phyloP scores from a whole-genome alignment of 2,113 vertebrate species.

The Peromyscus californicus region DNA sequence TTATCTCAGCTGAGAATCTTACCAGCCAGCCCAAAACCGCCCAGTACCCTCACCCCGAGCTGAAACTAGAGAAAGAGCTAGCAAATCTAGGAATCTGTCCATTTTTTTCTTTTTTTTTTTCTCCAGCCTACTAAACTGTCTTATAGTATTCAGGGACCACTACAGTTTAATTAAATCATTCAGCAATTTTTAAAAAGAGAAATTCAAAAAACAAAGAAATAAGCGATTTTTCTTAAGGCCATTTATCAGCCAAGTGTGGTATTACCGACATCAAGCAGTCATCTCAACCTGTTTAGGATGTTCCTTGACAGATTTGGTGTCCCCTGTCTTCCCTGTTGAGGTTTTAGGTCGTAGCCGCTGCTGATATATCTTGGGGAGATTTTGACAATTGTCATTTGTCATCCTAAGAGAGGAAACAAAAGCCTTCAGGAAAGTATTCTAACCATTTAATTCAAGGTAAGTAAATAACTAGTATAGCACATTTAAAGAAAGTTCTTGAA shows the following conservation, averaged over 20 bases:
- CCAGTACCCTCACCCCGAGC: background rate
- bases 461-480: background rate
- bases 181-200: background rate
- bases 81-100: background rate
- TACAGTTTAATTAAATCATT: background rate
- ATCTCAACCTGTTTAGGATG: constrained; percentile 83
- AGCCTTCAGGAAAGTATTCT: constrained; percentile 59
- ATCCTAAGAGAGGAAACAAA: constrained; percentile 84
- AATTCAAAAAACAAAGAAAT: background rate
- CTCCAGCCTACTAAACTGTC: background rate
- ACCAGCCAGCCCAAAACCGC: background rate
- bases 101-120: background rate
- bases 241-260: constrained; percentile 31
- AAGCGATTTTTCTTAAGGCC: background rate
- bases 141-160: background rate
- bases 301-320: constrained; percentile 83
- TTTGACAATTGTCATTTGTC: constrained; percentile 85
- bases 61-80: background rate
- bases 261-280: background rate
- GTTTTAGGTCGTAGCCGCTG: constrained; percentile 85
- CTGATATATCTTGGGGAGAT: constrained; percentile 90
- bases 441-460: background rate
- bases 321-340: constrained; percentile 72
- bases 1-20: background rate
- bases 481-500: background rate